Evolutionary conservation across 1,140 invertebrate species (phyloP), one percentile per base, ranked within the genome.

Genomic region (Drosophila suzukii): DNA sequence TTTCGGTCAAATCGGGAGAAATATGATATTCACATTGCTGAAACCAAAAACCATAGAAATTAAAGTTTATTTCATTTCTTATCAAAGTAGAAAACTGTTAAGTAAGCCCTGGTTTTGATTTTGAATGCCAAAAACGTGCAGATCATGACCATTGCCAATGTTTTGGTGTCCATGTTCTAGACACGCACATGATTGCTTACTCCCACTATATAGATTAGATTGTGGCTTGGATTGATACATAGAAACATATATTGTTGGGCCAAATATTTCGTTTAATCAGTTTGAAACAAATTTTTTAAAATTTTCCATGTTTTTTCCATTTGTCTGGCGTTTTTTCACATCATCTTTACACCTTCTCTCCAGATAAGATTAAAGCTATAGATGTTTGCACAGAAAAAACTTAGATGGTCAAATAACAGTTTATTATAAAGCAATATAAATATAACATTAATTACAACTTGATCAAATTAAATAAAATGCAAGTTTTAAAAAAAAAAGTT

Each of bases 291-390:
- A 12, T 4, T 10, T 4, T 50, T 8, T 15, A 34, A 51, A 51
- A 51, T 3, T 32, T 34, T 51, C 30, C 49, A 49, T 44, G n/a
- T 38, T 32, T 15, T n/a, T 13, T 39, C 13, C 24, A 15, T 15
- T 17, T 32, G 49, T 51, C 49, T 51, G 27, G n/a, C n/a, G 10
- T 41, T 27, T 39, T 51, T 39, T 11, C 32, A 30, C 6, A 27
- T 32, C n/a, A 53, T 61, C 36, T 24, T 41, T 30, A 39, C 20
- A 41, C 17, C 34, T 39, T 17, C 20, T 39, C 20, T 27, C 38
- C 13, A 59, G 57, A 59, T 59, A 49, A 63, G 60, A 63, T 55
- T 54, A 30, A 8, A 20, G 0, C 17, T 24, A 10, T 17, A 53
- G 30, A 34, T 36, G 2, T 10, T 0, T 36, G 32, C 50, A 53